Conservation (phyloP, 2,888 invertebrate species). For the Petrolisthes cinctipes region DNA sequence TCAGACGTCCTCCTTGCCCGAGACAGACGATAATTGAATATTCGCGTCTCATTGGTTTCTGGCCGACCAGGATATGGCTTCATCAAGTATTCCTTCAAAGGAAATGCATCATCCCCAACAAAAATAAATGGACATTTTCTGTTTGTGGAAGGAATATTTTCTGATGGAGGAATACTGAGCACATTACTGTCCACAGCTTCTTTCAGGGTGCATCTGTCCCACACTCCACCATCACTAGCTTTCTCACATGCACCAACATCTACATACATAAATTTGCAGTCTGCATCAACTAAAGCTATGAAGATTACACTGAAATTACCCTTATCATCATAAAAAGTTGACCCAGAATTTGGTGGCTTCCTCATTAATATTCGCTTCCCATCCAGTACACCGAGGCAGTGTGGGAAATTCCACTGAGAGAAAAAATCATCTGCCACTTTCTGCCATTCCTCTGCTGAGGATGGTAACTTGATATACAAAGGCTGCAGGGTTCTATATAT, state of each 20-base stretch:
- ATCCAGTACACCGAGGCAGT: background rate
- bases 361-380: background rate
- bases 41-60: background rate
- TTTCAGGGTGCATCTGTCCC: background rate
- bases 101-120: slow-evolving; percentile 18
- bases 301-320: background rate
- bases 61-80: slow-evolving; percentile 5
- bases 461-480: background rate
- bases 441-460: background rate
- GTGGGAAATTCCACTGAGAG: background rate
- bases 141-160: background rate
- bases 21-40: slow-evolving; percentile 12
- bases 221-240: background rate
- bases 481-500: too few species aligned
- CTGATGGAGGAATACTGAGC: background rate
- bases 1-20: too few species aligned
- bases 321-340: background rate
- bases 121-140: background rate
- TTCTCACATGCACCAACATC: background rate
- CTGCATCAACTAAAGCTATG: slow-evolving; percentile 16
- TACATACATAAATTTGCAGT: slow-evolving; percentile 8
- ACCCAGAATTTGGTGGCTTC: background rate
- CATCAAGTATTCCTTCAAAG: slow-evolving; percentile 19
- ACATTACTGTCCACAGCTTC: background rate
- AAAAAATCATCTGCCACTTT: background rate